Evolutionary conservation across 1,140 invertebrate genomes (phyloP).

Genomic region (Danaus melanippus): DNA sequence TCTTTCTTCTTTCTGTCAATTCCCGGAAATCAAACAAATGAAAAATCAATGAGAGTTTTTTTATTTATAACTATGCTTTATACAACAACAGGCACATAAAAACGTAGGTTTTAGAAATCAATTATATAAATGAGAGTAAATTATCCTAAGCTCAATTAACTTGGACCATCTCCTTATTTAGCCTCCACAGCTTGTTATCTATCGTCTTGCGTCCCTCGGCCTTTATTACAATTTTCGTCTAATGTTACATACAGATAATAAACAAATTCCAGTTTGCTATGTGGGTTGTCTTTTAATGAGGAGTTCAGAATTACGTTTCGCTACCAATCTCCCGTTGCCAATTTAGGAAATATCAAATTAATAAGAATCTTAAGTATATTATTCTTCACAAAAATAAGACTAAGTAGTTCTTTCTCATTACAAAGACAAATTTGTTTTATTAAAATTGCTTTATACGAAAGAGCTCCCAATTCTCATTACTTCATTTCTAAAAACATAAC

Average conservation of each 20-base stretch:
- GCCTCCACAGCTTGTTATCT: constrained; percentile 52
- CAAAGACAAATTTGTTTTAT: not conserved
- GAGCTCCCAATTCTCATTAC: no score
- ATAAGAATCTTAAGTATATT: constrained; percentile 6
- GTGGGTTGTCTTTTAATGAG: constrained; percentile 44
- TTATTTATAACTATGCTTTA: no score
- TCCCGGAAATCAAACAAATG: no score
- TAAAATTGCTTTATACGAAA: no score
- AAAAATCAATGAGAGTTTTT: no score
- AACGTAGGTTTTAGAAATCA: no score
- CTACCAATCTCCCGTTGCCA: constrained; percentile 28
- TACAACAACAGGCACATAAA: no score
- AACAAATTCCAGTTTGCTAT: constrained; percentile 44
- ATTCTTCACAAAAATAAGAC: constrained; percentile 5
- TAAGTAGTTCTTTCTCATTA: constrained; percentile 5
- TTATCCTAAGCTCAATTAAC: no score
- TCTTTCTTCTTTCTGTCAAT: no score
- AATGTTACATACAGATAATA: constrained; percentile 60
- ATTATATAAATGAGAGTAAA: no score
- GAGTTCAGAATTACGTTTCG: constrained; percentile 22
- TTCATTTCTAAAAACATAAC: no score
- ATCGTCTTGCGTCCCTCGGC: constrained; percentile 53
- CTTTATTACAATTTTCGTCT: constrained; percentile 67
- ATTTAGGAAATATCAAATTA: constrained; percentile 18
- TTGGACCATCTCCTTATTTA: constrained; percentile 20